Evolutionary conservation across 2,113 vertebrate species (phyloP), one percentile per base, ranked within the genome.

Genomic region (Apaloderma vittatum): DNA sequence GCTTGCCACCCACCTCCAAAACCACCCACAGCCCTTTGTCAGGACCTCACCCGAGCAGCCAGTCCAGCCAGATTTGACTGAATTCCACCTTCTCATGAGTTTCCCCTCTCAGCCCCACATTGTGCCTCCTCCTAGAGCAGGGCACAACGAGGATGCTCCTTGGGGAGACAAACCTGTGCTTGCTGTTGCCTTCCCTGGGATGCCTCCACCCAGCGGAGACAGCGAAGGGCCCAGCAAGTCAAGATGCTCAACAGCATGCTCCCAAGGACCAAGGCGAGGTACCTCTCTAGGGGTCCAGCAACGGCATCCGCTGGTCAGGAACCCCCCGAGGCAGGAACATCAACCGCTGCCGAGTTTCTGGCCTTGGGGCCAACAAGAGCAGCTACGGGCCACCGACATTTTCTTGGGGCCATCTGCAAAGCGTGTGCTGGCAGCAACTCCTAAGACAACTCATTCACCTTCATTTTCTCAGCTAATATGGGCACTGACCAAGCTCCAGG

Each of bases 101-200:
- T 87, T 81, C 85, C 61, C 65, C 70, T 91, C 63, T 51, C 73
- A 75, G 70, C 70, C 84, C 73, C 0, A 0, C 70, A 36, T 14
- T 6, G 19, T 61, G 76, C 22, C 88, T 74, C 16, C 48, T 87
- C 43, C 83, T 16, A 13, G n/a, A 84, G 72, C 76, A 46, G 59
- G 29, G 32, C 75, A 80, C 40, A 36, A 26, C 6, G 2, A 86
- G 79, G 79, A 17, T 74, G 49, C 34, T 80, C 54, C 76, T 12
- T 0, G 0, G 63, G 59, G 72, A 54, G 72, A 54, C 73, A 75
- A 85, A n/a, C 13, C 70, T 19, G 46, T 0, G 0, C 24, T 67
- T 51, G 24, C 13, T 58, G 18, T 2, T 17, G 11, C 51, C 37
- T 87, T 87, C 37, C 20, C 57, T 43, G 61, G 65, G 70, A 22